Evolutionary conservation across 2,797 vertebrate genomes (phyloP), one percentile per base, ranked within the genome.

Genomic region (Darevskia mixta): DNA sequence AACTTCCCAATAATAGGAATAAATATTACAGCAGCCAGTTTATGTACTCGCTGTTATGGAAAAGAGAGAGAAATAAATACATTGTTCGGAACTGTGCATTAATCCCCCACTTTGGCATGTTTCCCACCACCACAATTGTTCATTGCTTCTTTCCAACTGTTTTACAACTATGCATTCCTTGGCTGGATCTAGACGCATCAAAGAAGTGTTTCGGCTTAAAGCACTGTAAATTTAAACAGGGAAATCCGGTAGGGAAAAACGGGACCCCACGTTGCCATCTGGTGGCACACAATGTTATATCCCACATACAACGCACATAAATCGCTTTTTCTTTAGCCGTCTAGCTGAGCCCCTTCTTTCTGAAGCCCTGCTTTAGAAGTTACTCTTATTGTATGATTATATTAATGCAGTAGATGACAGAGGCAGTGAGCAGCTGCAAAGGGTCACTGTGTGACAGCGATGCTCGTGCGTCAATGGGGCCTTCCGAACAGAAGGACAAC

Each of bases 1-100:
- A 93, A 90, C 93, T 94, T 95, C 94, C 85, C 89, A 94, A 91
- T 95, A 95, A 95, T 94, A 90, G 91, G 87, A 94, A 93, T 94
- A 95, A 95, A 95, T 95, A 94, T 94, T 95, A 93, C 93, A 95
- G 83, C 90, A 92, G 91, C 94, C 93, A 95, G 90, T 94, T 55
- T 94, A 92, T 87, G 90, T 89, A 92, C 79, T 95, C 94, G 94
- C 93, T 87, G 94, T 87, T 86, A 78, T 81, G 91, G 89, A 80
- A 94, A 92, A 92, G 88, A 85, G 85, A 94, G 89, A 93, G 61
- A 64, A 64, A 38, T 82, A 92, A 93, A 95, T 90, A 90, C 90
- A 83, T 92, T 92, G 87, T 72, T 88, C 92, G 76, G 91, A 93
- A 91, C 86, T 80, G 79, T 87, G 90, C 87, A 92, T 93, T 94